phyloP scores from a whole-genome alignment of 2,888 invertebrate species.

The Carcina quercana region DNA sequence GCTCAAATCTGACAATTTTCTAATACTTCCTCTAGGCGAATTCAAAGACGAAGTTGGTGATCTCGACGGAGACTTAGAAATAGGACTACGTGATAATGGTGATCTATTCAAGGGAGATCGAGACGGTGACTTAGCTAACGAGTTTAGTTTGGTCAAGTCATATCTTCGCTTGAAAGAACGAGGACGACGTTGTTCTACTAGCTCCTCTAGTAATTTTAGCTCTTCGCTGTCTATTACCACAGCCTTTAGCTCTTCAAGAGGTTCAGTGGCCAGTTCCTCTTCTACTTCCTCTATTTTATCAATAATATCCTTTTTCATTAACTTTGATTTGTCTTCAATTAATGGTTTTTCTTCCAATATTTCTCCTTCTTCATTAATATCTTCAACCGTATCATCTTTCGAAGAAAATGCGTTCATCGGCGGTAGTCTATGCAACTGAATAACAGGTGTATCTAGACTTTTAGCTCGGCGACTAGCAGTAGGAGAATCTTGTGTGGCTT shows the following conservation, averaged over 20 bases:
- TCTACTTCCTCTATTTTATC: constrained; percentile 71
- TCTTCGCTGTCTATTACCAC: constrained; percentile 76
- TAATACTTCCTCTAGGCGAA: constrained; percentile 65
- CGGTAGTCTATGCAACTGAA: constrained; percentile 85
- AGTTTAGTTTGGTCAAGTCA: constrained; percentile 56
- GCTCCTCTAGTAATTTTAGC: constrained; percentile 67
- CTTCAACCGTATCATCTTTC: constrained; percentile 90
- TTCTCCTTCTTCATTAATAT: constrained; percentile 79
- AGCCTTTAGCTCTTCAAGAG: constrained; percentile 47
- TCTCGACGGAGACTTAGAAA: constrained; percentile 67
- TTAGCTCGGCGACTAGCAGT: constrained; percentile 85
- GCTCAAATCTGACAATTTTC: constrained; percentile 67
- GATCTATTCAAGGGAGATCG: constrained; percentile 65
- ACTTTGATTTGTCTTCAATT: constrained; percentile 47
- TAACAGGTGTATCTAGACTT: constrained; percentile 88
- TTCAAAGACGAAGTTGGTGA: constrained; percentile 70
- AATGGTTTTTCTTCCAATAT: constrained; percentile 76
- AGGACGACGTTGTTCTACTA: constrained; percentile 65
- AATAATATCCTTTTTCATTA: constrained; percentile 45
- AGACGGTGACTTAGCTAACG: constrained; percentile 52
- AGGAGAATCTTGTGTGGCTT: constrained; percentile 83
- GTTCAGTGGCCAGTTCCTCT: constrained; percentile 57
- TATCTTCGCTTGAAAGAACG: constrained; percentile 66
- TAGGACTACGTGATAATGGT: constrained; percentile 61
- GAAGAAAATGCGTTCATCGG: constrained; percentile 91